Evolutionary conservation across 2,888 invertebrate species (phyloP).

Genomic region (Ochropleura leucogaster): DNA sequence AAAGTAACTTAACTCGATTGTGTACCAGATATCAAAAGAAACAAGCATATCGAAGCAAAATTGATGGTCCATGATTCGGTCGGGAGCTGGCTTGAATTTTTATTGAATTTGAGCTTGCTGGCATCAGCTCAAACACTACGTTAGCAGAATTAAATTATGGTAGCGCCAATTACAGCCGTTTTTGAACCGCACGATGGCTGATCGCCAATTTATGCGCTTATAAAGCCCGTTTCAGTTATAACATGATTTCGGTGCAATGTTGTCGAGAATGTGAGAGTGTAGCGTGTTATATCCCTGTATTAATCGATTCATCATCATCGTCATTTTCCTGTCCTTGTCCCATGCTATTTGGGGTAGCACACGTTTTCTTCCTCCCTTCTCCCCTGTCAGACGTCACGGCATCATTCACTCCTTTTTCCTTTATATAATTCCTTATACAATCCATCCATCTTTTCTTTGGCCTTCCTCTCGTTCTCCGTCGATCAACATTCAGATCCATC

Average conservation of each 20-base stretch:
- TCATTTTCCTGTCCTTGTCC: too few species aligned
- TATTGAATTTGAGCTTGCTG: constrained; percentile 84
- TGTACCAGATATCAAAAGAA: constrained; percentile 49
- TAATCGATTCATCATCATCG: background rate
- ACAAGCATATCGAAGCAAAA: constrained; percentile 69
- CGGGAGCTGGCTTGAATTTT: constrained; percentile 78
- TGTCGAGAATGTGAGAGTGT: constrained; percentile 38
- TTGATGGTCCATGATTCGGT: constrained; percentile 76
- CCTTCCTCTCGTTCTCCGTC: too few species aligned
- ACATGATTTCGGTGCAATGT: constrained; percentile 66
- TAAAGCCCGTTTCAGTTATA: constrained; percentile 74
- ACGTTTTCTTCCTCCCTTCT: too few species aligned
- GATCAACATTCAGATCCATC: too few species aligned
- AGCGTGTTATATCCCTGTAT: constrained; percentile 24
- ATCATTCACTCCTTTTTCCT: too few species aligned
- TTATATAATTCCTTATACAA: too few species aligned
- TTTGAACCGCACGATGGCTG: constrained; percentile 86
- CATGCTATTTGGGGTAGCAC: too few species aligned
- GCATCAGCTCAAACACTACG: constrained; percentile 88
- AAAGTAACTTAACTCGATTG: constrained; percentile 33
- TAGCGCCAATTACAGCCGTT: constrained; percentile 87
- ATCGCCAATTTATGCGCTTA: constrained; percentile 85
- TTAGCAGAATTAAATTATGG: constrained; percentile 88
- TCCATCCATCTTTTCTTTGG: too few species aligned
- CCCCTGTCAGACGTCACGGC: too few species aligned